A percentile compares a stretch with the other conserved stretches of the same genome.
These are phyloP conservation scores for Proterorhinus semilunaris DNA, from an alignment of 2,113 vertebrate species.

Conservation along the genomic window DNA sequence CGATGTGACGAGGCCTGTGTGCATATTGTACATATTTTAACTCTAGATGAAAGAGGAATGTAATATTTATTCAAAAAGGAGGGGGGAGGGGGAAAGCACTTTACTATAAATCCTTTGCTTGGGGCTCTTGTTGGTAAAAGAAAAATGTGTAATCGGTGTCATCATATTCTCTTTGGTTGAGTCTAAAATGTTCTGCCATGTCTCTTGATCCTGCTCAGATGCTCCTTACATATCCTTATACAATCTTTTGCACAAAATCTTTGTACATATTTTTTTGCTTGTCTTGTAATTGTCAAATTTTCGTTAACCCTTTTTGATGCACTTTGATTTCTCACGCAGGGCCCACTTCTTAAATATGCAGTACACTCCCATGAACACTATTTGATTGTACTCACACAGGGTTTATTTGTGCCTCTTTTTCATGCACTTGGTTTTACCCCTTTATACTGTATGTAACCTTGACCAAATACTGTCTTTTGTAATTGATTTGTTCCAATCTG, in stretches of 20 bases:
- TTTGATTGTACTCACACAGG: constrained; percentile 45
- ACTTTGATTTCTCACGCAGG: constrained; percentile 24
- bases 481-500: not conserved
- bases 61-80: constrained; percentile 22
- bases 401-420: constrained; percentile 45
- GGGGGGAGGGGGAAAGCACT: constrained; percentile 11
- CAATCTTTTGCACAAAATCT: too few relatives aligned
- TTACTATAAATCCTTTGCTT: constrained; percentile 8
- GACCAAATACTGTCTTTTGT: not conserved
- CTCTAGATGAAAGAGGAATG: constrained; percentile 9
- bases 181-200: too few relatives aligned
- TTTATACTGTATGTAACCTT: not conserved
- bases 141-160: too few relatives aligned
- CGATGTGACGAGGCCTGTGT: constrained; percentile 24
- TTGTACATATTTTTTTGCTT: not conserved
- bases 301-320: constrained; percentile 14
- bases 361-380: constrained; percentile 13
- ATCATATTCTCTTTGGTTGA: too few relatives aligned
- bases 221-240: too few relatives aligned
- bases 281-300: not conserved
- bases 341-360: constrained; percentile 2
- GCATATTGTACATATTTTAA: constrained; percentile 34
- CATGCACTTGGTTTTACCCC: constrained; percentile 9
- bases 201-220: too few relatives aligned
- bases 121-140: not conserved